Base-by-base conservation (phyloP, 2,797 vertebrate species). In the Enteromius treurensis region DNA sequence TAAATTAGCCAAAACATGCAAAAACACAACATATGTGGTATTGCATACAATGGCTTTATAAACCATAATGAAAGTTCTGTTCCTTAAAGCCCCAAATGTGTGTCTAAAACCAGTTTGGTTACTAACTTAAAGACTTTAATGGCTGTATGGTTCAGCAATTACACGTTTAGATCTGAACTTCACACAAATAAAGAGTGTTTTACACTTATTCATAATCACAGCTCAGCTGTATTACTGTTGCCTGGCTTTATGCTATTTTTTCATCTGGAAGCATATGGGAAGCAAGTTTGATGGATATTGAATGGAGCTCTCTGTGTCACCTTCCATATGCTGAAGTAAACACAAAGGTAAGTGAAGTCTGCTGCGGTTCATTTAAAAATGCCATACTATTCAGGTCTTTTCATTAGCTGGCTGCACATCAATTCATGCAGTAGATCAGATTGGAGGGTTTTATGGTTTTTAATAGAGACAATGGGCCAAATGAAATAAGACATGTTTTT, bases 401-500 rank as follows among this genome's bases (percentile, higher is more conserved):
- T 67, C 45, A 68, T 69, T 45, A 70, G 51, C 23, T 26, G 45
- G 11, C 23, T 70, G 32, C 64, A 69, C 49, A 58, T 58, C 34
- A 42, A 9, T 13, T 70, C 21, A 53, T 37, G 13, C 45, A 65
- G 21, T 45, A 77, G 15, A 77, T 42, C 40, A 64, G 15, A 70
- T 51, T 21, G 26, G 17, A 42, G 3, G 23, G 19, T 67, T 76
- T 58, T 34, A 14, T 29, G 55, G 1, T 62, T 49, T 53, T 79
- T 40, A 15, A 69, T 40, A 5, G 1, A 58, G n/a, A 80, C n/a
- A 55, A 40, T 69, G 3, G 3, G 4, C n/a, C 34, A 58, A 80
- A 80, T 42, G 15, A 70, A 58, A 80, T 29, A 51, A 68, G n/a
- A 68, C 77, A 37, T 70, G 14, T 32, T 69, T 69, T 80, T 80